These are phyloP conservation scores for Myrmecophaga tridactyla DNA, from an alignment of 2,113 vertebrate genomes.

Conservation along the genomic window DNA sequence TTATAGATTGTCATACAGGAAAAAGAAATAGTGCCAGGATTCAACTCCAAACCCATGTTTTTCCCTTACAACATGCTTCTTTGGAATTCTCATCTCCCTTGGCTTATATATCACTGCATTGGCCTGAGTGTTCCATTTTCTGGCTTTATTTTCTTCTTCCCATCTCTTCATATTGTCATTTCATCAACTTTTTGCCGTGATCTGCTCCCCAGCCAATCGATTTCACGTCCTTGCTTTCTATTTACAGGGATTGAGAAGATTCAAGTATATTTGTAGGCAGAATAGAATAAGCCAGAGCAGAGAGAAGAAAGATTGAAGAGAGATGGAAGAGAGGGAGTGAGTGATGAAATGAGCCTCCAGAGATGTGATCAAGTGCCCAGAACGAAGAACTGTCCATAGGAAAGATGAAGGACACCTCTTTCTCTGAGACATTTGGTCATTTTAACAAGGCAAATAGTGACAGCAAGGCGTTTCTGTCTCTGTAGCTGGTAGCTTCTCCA, in stretches of 20 bases:
- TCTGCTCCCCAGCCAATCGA: background rate
- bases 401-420: background rate
- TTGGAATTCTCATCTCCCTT: background rate
- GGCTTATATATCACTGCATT: background rate
- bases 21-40: background rate
- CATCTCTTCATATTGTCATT: background rate
- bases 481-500: background rate
- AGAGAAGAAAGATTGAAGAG: background rate
- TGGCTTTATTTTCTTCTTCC: background rate
- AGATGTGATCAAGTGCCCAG: background rate
- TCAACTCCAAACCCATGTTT: background rate
- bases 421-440: background rate
- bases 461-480: background rate
- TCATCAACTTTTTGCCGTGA: background rate
- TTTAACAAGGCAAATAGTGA: background rate
- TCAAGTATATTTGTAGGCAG: background rate
- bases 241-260: background rate
- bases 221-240: background rate
- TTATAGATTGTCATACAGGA: background rate
- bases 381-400: background rate
- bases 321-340: background rate
- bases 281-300: background rate
- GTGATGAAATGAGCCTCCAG: background rate
- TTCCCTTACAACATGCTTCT: background rate
- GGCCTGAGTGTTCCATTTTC: background rate